phyloP scores from a whole-genome alignment of 2,888 invertebrate species.

The Phengaris alcon region DNA sequence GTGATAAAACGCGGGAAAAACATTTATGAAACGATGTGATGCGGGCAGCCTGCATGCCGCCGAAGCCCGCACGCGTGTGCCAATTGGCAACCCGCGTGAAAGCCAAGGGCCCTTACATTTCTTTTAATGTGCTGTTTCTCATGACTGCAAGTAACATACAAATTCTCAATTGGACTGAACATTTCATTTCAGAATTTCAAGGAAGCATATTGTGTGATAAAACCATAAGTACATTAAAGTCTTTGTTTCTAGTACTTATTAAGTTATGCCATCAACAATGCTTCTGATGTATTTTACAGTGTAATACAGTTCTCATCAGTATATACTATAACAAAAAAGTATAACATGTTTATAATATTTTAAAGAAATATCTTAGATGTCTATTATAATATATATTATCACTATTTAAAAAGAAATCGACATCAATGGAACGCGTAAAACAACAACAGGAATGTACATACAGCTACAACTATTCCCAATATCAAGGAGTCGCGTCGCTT shows the following conservation, averaged over 20 bases:
- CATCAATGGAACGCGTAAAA: slow-evolving; percentile 86
- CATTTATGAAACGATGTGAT: too few relatives aligned
- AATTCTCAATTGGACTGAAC: background rate
- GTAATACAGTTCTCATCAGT: too few relatives aligned
- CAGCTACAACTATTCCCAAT: slow-evolving; percentile 90
- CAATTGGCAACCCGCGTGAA: too few relatives aligned
- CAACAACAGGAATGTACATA: slow-evolving; percentile 93
- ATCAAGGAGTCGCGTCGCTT: slow-evolving; percentile 97
- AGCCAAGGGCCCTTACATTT: background rate
- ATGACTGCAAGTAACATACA: background rate
- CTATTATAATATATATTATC: background rate
- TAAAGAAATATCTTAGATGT: background rate
- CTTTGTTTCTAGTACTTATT: too few relatives aligned
- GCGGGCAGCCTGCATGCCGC: too few relatives aligned
- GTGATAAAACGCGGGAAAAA: too few relatives aligned
- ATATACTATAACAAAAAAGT: background rate
- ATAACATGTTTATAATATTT: background rate
- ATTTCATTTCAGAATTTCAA: background rate
- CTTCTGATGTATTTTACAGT: too few relatives aligned
- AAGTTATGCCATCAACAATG: too few relatives aligned
- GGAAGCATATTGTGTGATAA: background rate
- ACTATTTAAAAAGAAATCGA: background rate
- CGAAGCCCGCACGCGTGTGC: too few relatives aligned
- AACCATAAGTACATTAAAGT: background rate
- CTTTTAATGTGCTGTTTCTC: background rate